A percentile compares a stretch with the other conserved stretches of the same genome.
Evolutionary conservation across 2,797 vertebrate genomes (phyloP).

Genomic region (Hydrophis major): DNA sequence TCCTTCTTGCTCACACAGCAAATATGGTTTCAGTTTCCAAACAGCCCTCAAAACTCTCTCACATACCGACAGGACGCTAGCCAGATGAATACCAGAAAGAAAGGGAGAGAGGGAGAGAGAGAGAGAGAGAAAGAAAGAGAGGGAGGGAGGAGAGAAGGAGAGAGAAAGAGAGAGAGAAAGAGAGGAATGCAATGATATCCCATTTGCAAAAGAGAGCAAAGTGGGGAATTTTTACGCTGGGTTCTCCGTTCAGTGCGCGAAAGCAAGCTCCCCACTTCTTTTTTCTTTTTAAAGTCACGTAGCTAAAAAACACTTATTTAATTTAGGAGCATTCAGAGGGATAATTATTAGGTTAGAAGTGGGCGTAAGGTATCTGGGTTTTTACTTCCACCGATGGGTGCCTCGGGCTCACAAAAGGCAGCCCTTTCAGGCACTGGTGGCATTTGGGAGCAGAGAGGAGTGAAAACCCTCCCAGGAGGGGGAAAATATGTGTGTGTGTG

Average conservation of each 20-base stretch:
- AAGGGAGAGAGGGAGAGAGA: accelerated
- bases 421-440: background rate
- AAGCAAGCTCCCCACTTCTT: slow-evolving; percentile 6
- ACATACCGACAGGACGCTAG: too few relatives aligned
- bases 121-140: accelerated
- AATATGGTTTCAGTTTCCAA: too few relatives aligned
- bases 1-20: too few relatives aligned
- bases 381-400: slow-evolving; percentile 16
- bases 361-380: slow-evolving; percentile 12
- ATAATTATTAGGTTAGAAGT: slow-evolving; percentile 32
- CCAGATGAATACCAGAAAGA: too few relatives aligned
- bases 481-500: background rate
- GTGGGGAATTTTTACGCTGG: background rate
- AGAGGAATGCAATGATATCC: background rate
- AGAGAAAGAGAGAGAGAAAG: accelerated
- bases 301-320: slow-evolving; percentile 48
- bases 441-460: background rate
- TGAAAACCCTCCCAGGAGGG: background rate
- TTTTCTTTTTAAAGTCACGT: background rate
- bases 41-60: too few relatives aligned
- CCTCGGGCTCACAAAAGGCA: slow-evolving; percentile 27
- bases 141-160: too few relatives aligned
- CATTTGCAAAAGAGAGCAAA: slow-evolving; percentile 13
- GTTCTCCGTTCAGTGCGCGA: slow-evolving; percentile 6
- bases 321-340: slow-evolving; percentile 43